Base-by-base conservation (phyloP, 2,113 vertebrate genomes). In the Paralichthys olivaceus region DNA sequence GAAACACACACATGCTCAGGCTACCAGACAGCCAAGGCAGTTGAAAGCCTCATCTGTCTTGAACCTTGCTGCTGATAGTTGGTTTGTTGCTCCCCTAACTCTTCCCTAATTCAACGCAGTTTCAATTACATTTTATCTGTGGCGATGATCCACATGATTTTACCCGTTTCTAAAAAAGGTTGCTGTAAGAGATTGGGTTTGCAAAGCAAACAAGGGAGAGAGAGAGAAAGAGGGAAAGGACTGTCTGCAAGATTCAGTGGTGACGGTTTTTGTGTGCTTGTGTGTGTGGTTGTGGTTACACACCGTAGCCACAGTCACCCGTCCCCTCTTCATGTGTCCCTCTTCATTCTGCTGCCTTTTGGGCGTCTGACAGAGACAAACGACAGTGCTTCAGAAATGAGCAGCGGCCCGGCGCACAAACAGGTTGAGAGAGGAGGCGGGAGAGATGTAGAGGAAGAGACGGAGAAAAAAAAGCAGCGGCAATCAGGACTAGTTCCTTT, bases 361-460 rank as follows among this genome's bases (percentile, higher is more conserved):
- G 85, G 86, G 76, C 79, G 74, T 91, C 87, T 93, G 94, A 95
- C 94, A 95, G 70, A 95, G 94, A 95, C 94, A 95, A 95, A 95
- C 88, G 94, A 95, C 90, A 85, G 89, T 85, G 93, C 90, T 87
- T 94, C 93, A 92, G 90, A 93, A 94, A 92, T 91, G 90, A 93
- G 90, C 90, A 71, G 77, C 82, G 79, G 91, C 82, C 72, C 45
- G 59, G 80, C 75, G 61, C 87, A 85, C 92, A 90, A 92, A 93
- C 93, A 92, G 88, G 92, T 93, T 91, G 87, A 92, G 76, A 59
- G 80, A 83, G 84, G 86, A 90, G 81, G 81, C 72, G 72, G 69
- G 20, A 61, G 79, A 69, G 69, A 45, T 32, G 47, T 37, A 62
- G 64, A 59, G 49, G 23, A 14, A 4, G 69, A 60, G 55, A 20